A percentile compares a stretch with the other conserved stretches of the same genome.
Evolutionary conservation across 2,797 vertebrate genomes (phyloP).

Genomic region (Hypotaenidia philippensis): DNA sequence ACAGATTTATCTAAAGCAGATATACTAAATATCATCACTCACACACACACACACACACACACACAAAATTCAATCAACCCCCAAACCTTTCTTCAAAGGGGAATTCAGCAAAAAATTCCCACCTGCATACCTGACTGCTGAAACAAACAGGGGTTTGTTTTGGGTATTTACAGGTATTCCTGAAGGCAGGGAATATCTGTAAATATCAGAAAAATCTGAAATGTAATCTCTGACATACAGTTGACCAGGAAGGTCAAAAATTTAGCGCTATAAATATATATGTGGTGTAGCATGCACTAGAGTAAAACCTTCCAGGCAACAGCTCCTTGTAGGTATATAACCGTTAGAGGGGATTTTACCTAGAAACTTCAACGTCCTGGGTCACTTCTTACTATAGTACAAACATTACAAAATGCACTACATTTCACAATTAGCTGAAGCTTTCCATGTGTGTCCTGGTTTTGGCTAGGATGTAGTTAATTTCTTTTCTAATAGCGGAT

Average conservation of each 20-base stretch:
- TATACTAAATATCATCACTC: not conserved
- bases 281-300: not conserved
- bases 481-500: too few relatives aligned
- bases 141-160: not conserved
- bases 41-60: too few relatives aligned
- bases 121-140: not conserved
- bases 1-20: not conserved
- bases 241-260: not conserved
- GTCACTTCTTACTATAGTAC: not conserved
- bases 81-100: not conserved
- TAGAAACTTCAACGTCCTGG: not conserved
- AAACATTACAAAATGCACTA: not conserved
- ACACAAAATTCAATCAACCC: not conserved
- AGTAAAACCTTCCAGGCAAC: not conserved
- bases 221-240: not conserved
- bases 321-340: not conserved
- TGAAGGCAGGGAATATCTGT: not conserved
- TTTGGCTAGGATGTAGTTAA: too few relatives aligned
- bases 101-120: not conserved
- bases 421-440: not conserved
- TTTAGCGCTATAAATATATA: not conserved
- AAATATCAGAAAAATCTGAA: too few relatives aligned
- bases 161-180: too few relatives aligned
- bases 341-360: not conserved
- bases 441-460: not conserved